Evolutionary conservation across 2,888 invertebrate species (phyloP).

Genomic region (Criorhina ranunculi): DNA sequence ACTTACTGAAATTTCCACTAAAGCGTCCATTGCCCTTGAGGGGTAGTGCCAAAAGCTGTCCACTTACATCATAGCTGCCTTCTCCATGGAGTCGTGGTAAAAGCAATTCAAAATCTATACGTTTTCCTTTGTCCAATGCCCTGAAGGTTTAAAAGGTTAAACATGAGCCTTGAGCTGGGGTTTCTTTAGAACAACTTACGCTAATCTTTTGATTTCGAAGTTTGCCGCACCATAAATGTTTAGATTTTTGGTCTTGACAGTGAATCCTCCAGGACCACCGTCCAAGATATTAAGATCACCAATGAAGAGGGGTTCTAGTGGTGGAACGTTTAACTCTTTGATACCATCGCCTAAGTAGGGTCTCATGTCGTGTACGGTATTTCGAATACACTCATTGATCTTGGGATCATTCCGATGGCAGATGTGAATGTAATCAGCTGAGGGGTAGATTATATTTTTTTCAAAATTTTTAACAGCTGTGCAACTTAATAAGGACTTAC

Average conservation of each 20-base stretch:
- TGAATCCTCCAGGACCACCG: conserved; percentile 83
- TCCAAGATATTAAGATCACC: conserved; percentile 89
- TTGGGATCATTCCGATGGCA: conserved; percentile 88
- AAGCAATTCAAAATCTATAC: conserved; percentile 86
- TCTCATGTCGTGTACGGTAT: conserved; percentile 87
- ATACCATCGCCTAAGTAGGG: conserved; percentile 88
- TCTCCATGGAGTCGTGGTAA: conserved; percentile 87
- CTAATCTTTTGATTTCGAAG: conserved; percentile 87
- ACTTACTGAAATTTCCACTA: conserved; percentile 89
- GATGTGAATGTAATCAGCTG: conserved; percentile 88
- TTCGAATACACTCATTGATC: conserved; percentile 87
- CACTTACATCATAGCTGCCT: conserved; percentile 88
- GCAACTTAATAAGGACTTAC: conserved; percentile 37
- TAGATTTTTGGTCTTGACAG: conserved; percentile 86
- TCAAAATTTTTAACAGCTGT: too few relatives aligned
- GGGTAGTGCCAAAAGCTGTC: conserved; percentile 89
- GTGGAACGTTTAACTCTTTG: conserved; percentile 88
- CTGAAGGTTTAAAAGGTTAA: conserved; percentile 32
- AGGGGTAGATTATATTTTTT: conserved; percentile 75
- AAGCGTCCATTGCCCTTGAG: conserved; percentile 89
- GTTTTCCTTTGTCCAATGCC: conserved; percentile 81
- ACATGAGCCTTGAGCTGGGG: background rate
- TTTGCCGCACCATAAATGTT: conserved; percentile 88
- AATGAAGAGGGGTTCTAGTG: conserved; percentile 89
- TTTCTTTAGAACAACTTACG: conserved; percentile 67